phyloP scores from a whole-genome alignment of 2,888 invertebrate genomes.

The Dasysyrphus albostriatus region DNA sequence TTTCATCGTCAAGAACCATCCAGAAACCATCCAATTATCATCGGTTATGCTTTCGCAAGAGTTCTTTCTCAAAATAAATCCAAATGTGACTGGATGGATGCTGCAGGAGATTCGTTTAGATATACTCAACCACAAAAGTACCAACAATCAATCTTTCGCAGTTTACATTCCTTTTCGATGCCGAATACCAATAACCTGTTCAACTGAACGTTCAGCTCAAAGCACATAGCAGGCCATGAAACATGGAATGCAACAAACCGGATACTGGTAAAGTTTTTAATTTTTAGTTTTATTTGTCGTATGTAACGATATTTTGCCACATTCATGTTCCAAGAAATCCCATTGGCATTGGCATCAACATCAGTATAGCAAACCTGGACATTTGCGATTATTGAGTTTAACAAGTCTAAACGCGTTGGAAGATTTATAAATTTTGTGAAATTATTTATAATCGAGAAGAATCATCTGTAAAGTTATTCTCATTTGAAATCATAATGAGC shows the following conservation, averaged over 20 bases:
- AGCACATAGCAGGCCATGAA: constrained; percentile 7
- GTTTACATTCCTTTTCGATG: constrained; percentile 60
- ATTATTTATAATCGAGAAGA: constrained; percentile 11
- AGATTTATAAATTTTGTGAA: neutral
- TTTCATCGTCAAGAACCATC: constrained; percentile 31
- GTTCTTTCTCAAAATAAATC: constrained; percentile 56
- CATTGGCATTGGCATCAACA: too few relatives aligned
- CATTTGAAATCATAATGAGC: neutral
- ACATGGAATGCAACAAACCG: constrained; percentile 44
- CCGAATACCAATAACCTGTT: constrained; percentile 58
- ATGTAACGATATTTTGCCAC: constrained; percentile 29
- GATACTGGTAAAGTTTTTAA: constrained; percentile 44
- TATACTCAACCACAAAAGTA: constrained; percentile 33
- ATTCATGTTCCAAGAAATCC: constrained; percentile 7
- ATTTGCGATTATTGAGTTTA: constrained; percentile 5
- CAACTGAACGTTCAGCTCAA: constrained; percentile 17
- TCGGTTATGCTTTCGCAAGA: constrained; percentile 68
- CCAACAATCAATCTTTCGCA: constrained; percentile 64
- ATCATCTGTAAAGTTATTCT: neutral
- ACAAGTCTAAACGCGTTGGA: constrained; percentile 9
- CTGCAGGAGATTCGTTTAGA: constrained; percentile 46
- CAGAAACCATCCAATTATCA: constrained; percentile 60
- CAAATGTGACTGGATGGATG: constrained; percentile 63
- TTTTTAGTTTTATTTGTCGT: constrained; percentile 47
- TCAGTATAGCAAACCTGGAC: neutral